Evolutionary conservation across 2,888 invertebrate species (phyloP), one percentile per base, ranked within the genome.

Genomic region (Xylota sylvarum): DNA sequence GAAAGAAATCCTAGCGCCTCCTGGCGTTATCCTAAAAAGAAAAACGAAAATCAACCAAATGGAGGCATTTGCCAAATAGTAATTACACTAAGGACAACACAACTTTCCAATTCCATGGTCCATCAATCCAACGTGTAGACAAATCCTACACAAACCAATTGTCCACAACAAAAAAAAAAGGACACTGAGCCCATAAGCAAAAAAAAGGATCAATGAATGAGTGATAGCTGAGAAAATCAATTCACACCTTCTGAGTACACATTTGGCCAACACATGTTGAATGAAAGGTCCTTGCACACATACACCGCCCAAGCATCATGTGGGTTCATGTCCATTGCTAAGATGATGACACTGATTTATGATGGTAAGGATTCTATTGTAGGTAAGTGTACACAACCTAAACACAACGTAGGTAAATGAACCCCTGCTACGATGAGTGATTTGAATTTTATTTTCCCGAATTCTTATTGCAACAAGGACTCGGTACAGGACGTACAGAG

Each of bases 181-280:
- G 27, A 70, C 14, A 35, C 30, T n/a, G 7, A 30, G 19, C 19
- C 35, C 17, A 62, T 4, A 62, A 23, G 55, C 32, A 32, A 65
- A 23, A 23, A 23, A 23, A 78, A 79, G 58, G 80, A 85, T 72
- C 85, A 55, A 76, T 82, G 82, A 77, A 86, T 82, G 86, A 85
- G 60, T 65, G 70, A 82, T 73, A 77, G 67, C 19, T 27, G 48
- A 35, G 55, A 76, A 78, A 86, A 82, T 86, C 82, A 86, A 86
- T 86, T 86, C 86, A 82, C 86, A 86, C 86, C 86, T 86, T 86
- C 56, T 32, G 52, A 30, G 30, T 58, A 19, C 77, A 86, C 92
- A 92, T 92, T 92, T 92, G 92, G 92, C 89, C 90, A 90, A 89
- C 92, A 92, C 90, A 92, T 92, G 91, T 91, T 90, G 88, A 89